A percentile compares a stretch with the other conserved stretches of the same genome.
Evolutionary conservation across 2,888 invertebrate species (phyloP).

Genomic region (Lordiphosa fenestrarum): DNA sequence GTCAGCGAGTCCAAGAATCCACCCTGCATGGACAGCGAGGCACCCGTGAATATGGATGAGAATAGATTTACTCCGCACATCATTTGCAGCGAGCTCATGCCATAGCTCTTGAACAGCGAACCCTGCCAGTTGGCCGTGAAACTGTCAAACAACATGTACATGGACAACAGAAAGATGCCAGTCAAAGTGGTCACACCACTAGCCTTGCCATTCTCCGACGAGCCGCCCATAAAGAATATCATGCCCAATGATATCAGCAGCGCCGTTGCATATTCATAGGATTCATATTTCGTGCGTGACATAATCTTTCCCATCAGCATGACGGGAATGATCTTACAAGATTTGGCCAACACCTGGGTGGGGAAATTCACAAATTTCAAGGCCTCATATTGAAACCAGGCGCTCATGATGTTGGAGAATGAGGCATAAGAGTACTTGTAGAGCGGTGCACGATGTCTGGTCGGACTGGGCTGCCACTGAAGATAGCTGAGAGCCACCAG

Average conservation of each 20-base stretch:
- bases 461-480: conserved; percentile 81
- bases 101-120: conserved; percentile 90
- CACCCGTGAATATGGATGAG: conserved; percentile 92
- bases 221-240: conserved; percentile 93
- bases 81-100: conserved; percentile 92
- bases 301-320: conserved; percentile 99
- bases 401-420: conserved; percentile 97
- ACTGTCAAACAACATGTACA: conserved; percentile 97
- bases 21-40: conserved; percentile 92
- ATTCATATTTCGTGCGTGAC: conserved; percentile 91
- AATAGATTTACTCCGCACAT: conserved; percentile 98
- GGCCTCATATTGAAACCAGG: conserved; percentile 99
- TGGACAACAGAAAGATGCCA: conserved; percentile 90
- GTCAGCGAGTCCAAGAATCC: conserved; percentile 87
- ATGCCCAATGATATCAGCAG: conserved; percentile 94
- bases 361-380: conserved; percentile 99
- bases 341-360: conserved; percentile 97
- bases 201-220: conserved; percentile 84
- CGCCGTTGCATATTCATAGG: conserved; percentile 95
- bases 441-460: conserved; percentile 90
- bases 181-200: conserved; percentile 88
- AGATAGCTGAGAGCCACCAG: conserved; percentile 86
- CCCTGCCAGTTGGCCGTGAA: conserved; percentile 99
- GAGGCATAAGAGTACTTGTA: conserved; percentile 98
- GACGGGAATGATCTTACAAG: conserved; percentile 98